phyloP scores from a whole-genome alignment of 2,888 invertebrate genomes.

The Falcaria lacertinaria region DNA sequence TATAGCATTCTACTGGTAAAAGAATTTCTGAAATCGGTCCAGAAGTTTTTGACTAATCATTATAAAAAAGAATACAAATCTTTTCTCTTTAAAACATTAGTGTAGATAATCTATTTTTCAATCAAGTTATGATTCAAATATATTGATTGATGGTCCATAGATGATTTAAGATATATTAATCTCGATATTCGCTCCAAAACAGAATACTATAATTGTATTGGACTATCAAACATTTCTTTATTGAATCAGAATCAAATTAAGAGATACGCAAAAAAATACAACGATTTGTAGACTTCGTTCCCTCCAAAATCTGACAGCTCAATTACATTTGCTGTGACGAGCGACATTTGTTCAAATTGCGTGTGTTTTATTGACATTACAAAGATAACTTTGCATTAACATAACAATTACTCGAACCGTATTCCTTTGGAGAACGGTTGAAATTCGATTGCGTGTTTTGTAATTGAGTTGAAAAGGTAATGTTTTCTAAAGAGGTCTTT shows the following conservation, averaged over 20 bases:
- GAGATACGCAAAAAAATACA: slow-evolving; percentile 11
- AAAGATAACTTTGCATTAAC: slow-evolving; percentile 7
- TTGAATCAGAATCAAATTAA: slow-evolving; percentile 4
- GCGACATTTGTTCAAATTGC: slow-evolving; percentile 76
- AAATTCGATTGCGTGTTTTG: slow-evolving; percentile 15
- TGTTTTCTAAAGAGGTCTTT: slow-evolving; percentile 45
- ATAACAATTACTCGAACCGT: slow-evolving; percentile 8
- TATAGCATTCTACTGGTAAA: no score
- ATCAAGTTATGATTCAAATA: no score
- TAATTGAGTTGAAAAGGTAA: slow-evolving; percentile 17
- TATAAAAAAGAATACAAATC: no score
- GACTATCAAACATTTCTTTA: slow-evolving; percentile 1
- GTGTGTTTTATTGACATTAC: slow-evolving; percentile 44
- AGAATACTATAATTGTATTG: no score
- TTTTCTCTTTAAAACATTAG: no score
- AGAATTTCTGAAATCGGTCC: no score
- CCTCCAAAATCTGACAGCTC: slow-evolving; percentile 69
- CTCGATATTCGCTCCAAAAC: no score
- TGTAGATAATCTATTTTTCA: no score
- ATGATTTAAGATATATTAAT: no score
- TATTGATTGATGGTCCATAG: no score
- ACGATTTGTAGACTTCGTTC: slow-evolving; percentile 36
- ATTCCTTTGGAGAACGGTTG: slow-evolving; percentile 11
- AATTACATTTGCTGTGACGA: slow-evolving; percentile 58
- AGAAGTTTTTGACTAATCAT: no score